A percentile compares a stretch with the other conserved stretches of the same genome.
phyloP scores from a whole-genome alignment of 2,888 invertebrate genomes.

The Micoletzkya japonica region DNA sequence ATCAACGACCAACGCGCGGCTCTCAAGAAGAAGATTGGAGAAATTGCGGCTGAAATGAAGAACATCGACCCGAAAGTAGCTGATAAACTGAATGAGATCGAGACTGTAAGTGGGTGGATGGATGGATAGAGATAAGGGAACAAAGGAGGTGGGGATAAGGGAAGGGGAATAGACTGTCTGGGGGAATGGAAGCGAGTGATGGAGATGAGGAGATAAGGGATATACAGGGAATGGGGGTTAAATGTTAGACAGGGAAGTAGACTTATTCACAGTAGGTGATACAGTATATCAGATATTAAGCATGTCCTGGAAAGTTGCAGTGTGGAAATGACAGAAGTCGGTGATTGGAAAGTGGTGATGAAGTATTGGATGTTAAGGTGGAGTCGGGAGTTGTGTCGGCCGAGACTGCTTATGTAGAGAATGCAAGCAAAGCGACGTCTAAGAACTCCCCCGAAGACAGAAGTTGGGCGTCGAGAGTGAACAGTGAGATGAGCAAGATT shows the following conservation, averaged over 20 bases:
- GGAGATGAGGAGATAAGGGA: too few relatives aligned
- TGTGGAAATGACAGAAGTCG: too few relatives aligned
- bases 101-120: background rate
- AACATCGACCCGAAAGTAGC: background rate
- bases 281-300: too few relatives aligned
- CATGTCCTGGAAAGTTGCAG: too few relatives aligned
- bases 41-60: constrained; percentile 15
- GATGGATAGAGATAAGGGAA: background rate
- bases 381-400: background rate
- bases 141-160: background rate
- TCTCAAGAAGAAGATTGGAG: constrained; percentile 24
- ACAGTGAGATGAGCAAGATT: constrained; percentile 28
- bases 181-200: too few relatives aligned
- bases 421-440: constrained; percentile 11
- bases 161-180: background rate
- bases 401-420: constrained; percentile 13
- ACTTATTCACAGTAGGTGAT: too few relatives aligned
- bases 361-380: background rate
- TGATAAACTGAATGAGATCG: constrained; percentile 44
- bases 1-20: constrained; percentile 65
- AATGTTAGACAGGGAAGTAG: too few relatives aligned
- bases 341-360: too few relatives aligned
- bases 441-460: constrained; percentile 26
- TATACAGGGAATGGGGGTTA: too few relatives aligned
- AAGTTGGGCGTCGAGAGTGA: constrained; percentile 5